Percentiles rank a stretch among this genome's conserved stretches.
Evolutionary conservation across 2,888 invertebrate species (phyloP).

Genomic region (Spisula solida): DNA sequence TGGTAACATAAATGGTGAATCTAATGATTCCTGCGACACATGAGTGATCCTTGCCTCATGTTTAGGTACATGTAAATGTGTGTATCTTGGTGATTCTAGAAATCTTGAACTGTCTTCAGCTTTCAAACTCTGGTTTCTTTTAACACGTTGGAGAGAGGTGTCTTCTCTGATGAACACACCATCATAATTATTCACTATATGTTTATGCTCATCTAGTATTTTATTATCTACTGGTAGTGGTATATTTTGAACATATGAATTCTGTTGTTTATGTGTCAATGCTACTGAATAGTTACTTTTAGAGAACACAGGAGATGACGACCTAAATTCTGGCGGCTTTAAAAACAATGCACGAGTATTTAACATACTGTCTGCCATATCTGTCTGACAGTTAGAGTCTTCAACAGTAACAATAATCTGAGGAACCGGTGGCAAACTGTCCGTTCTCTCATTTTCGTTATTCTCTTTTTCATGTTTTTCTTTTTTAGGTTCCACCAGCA

Average conservation of each 20-base stretch:
- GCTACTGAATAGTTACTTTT: not conserved
- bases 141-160: slow-evolving; percentile 25
- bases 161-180: slow-evolving; percentile 34
- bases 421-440: not conserved
- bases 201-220: not conserved
- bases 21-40: slow-evolving; percentile 64
- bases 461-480: not conserved
- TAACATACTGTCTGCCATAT: not conserved
- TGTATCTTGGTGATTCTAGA: slow-evolving; percentile 64
- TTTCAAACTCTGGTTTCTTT: slow-evolving; percentile 27
- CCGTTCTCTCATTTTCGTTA: not conserved
- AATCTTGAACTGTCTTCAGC: slow-evolving; percentile 28
- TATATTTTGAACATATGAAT: not conserved
- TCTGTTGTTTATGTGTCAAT: not conserved
- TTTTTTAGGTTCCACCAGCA: not conserved
- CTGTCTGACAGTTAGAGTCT: not conserved
- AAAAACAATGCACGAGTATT: not conserved
- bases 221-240: slow-evolving; percentile 5
- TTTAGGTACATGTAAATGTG: slow-evolving; percentile 66
- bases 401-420: slow-evolving; percentile 36
- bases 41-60: slow-evolving; percentile 31
- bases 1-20: slow-evolving; percentile 65
- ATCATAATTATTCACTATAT: not conserved
- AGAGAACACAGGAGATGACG: slow-evolving; percentile 26
- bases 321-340: slow-evolving; percentile 37